Evolutionary conservation across 2,113 vertebrate genomes (phyloP), one percentile per base, ranked within the genome.

Genomic region (Alligator mississippiensis): DNA sequence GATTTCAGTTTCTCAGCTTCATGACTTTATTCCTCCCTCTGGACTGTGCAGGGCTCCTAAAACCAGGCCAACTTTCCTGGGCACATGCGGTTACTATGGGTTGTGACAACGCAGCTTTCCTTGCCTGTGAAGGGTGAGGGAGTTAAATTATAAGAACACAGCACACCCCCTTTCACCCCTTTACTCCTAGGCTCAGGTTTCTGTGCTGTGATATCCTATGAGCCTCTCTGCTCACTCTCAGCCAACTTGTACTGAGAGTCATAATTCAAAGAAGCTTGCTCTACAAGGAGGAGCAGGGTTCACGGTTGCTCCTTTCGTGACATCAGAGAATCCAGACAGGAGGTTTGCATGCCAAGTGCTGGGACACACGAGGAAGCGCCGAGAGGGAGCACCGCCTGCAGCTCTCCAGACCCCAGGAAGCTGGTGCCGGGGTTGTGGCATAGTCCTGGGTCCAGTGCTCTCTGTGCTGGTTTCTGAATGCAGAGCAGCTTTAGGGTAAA

Each of bases 21-120:
- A 93, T 80, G 90, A 90, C 82, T 82, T 95, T 93, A 93, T 61
- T 28, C 12, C 25, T 80, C 64, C 88, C 77, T 93, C 86, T 84
- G 77, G 87, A 85, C 87, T 89, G 59, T 85, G 38, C 54, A 38
- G 0, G 19, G 74, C 21, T 63, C 63, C 77, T 57, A 92, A 93
- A 94, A 85, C 77, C 80, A 57, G 66, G 2, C 34, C 85, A 9
- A 47, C 47, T 38, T 74, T 34, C 93, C 54, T 5, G 62, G 80
- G 76, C 62, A 62, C n/a, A 62, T 54, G 68, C 91, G 88, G 77
- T 74, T 60, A 7, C 25, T 84, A 5, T 9, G 66, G 27, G 83
- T 76, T 38, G 61, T 14, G 1, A n/a, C 77, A 15, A 5, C 25
- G 0, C 13, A 27, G 72, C 85, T 63, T 70, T 57, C n/a, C 76